These are phyloP conservation scores for Cyrtodaria siliqua DNA, from an alignment of 2,888 invertebrate genomes.

Conservation along the genomic window DNA sequence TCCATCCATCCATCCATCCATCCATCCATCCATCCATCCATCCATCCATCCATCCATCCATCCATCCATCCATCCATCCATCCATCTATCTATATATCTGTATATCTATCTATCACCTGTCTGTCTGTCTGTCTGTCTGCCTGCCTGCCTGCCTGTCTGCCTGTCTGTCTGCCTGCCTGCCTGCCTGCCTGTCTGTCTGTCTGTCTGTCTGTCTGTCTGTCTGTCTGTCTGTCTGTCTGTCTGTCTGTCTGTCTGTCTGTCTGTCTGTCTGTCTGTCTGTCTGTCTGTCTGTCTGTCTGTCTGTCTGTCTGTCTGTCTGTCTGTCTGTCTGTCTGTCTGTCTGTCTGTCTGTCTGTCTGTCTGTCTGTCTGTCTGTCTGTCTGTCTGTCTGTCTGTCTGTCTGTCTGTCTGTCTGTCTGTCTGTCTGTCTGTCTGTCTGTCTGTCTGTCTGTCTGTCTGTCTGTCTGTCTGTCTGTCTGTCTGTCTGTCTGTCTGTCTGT, in stretches of 20 bases:
- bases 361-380: conserved; percentile 3
- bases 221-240: conserved; percentile 3
- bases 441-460: conserved; percentile 3
- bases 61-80: no score
- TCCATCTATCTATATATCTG: no score
- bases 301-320: conserved; percentile 3
- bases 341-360: conserved; percentile 3
- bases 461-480: conserved; percentile 3
- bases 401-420: conserved; percentile 3
- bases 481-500: conserved; percentile 3
- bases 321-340: conserved; percentile 3
- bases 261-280: conserved; percentile 3
- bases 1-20: no score
- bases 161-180: no score
- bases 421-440: conserved; percentile 3
- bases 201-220: no score
- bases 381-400: conserved; percentile 3
- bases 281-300: conserved; percentile 3
- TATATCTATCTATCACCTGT: no score
- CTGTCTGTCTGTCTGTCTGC: no score
- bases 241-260: conserved; percentile 3
- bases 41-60: no score
- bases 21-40: no score
- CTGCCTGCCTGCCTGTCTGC: no score
- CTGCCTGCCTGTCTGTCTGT: no score